Base-by-base conservation (phyloP, 2,888 invertebrate genomes). In the Caenorhabditis afra region DNA sequence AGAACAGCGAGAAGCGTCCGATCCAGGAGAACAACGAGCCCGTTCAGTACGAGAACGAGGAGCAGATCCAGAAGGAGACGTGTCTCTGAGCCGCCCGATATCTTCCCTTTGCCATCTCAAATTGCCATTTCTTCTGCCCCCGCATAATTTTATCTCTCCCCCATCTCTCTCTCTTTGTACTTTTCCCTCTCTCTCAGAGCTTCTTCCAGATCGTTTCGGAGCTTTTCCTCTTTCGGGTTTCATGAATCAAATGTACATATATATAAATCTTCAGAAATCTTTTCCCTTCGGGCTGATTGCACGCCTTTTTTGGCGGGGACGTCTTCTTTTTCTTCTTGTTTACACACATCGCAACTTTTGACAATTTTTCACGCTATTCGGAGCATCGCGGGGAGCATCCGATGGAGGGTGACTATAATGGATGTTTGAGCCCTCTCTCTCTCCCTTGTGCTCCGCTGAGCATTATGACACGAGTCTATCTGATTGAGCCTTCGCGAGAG, bases 301-400 rank as follows among this genome's bases (percentile, higher is more conserved):
- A 5, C 29, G n/a, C 45, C 45, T 44, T 23, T 59, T 59, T 39
- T 18, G 58, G 1, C n/a, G n/a, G 41, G 23, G 7, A 12, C 11
- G 11, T 20, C 58, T 3, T 44, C 3, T 58, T 20, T 44, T 3
- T 44, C 3, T 58, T 47, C 59, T 59, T 59, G 59, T 59, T 47
- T 45, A 59, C 47, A 59, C 12, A 29, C 59, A 47, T 35, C 47
- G 29, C 47, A 29, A 62, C 49, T 62, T 62, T 49, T 62, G 62
- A 62, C 47, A 62, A 62, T 62, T 62, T 35, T 62, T 62, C 62
- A 49, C 62, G 62, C 62, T 62, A 50, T 37, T 62, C 49, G 37
- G 39, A 49, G 49, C 47, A 18, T 29, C 10, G 16, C 14, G 52
- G 20, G 22, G 44, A 20, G 44, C 45, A 52, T 39, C 55, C 55